Evolutionary conservation across 1,140 invertebrate genomes (phyloP).

Genomic region (Steinernema khuongi): DNA sequence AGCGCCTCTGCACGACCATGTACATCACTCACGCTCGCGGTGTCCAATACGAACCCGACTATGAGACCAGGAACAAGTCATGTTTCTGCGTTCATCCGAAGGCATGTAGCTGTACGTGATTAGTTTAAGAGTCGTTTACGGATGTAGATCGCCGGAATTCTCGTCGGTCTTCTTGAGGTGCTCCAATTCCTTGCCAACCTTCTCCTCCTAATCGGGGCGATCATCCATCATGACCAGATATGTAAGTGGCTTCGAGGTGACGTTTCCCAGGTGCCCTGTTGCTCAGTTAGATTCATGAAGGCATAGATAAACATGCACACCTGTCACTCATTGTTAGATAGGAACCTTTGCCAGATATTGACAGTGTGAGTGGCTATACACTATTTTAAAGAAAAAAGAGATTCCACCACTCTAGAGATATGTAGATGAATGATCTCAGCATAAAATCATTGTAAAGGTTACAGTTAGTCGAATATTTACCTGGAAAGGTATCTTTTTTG

Average conservation of each 20-base stretch:
- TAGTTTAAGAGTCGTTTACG: neutral
- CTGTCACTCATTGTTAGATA: too few species aligned
- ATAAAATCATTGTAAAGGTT: too few species aligned
- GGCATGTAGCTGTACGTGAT: neutral
- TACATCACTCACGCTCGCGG: neutral
- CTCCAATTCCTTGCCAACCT: neutral
- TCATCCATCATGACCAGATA: constrained; percentile 3
- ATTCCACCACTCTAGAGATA: too few species aligned
- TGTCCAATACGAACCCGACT: neutral
- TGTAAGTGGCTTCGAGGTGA: neutral
- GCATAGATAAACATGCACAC: too few species aligned
- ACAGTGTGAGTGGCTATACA: too few species aligned
- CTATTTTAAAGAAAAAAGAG: too few species aligned
- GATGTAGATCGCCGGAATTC: neutral
- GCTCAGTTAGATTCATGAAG: too few species aligned
- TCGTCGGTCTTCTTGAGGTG: neutral
- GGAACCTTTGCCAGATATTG: too few species aligned
- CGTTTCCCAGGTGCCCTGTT: too few species aligned
- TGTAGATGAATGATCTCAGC: too few species aligned
- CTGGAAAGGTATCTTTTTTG: too few species aligned
- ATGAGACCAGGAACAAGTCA: neutral
- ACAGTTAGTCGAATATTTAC: too few species aligned
- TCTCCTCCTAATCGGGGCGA: neutral
- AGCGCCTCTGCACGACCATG: neutral
- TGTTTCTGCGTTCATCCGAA: neutral